Conservation (phyloP, 2,113 vertebrate species). For the Theristicus caerulescens region DNA sequence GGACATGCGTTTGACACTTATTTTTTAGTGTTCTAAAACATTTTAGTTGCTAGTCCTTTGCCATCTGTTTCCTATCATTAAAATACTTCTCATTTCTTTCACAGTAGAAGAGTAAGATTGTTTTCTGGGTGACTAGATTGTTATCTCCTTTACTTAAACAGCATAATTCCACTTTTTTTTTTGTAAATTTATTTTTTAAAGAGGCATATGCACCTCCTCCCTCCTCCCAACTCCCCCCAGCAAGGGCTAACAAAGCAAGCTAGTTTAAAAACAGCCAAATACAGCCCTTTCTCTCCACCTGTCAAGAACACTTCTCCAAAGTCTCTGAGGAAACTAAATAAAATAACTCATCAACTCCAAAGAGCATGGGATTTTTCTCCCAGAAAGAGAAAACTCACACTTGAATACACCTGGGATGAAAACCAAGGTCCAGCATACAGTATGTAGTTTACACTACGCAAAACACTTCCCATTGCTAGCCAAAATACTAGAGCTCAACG, state of each 20-base stretch:
- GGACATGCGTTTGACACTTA: constrained; percentile 13
- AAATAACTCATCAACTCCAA: background rate
- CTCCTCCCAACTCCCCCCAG: background rate
- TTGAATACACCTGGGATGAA: background rate
- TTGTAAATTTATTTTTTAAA: background rate
- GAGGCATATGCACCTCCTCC: background rate
- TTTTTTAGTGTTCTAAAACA: constrained; percentile 33
- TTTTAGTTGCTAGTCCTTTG: constrained; percentile 23
- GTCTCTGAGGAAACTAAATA: constrained; percentile 17
- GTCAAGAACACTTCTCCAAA: background rate
- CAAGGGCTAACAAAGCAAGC: background rate
- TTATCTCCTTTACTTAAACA: background rate
- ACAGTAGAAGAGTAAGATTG: background rate
- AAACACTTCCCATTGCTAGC: background rate
- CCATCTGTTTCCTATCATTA: constrained; percentile 39
- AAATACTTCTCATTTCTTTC: constrained; percentile 1
- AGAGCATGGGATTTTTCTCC: background rate
- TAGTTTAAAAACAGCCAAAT: background rate
- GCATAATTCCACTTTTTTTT: background rate
- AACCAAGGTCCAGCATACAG: background rate
- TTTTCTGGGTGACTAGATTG: background rate
- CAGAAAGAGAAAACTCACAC: background rate
- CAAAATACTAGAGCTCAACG: background rate
- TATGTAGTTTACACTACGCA: background rate
- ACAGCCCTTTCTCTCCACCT: background rate